phyloP scores from a whole-genome alignment of 2,888 invertebrate genomes.

The Eristalis arbustorum region DNA sequence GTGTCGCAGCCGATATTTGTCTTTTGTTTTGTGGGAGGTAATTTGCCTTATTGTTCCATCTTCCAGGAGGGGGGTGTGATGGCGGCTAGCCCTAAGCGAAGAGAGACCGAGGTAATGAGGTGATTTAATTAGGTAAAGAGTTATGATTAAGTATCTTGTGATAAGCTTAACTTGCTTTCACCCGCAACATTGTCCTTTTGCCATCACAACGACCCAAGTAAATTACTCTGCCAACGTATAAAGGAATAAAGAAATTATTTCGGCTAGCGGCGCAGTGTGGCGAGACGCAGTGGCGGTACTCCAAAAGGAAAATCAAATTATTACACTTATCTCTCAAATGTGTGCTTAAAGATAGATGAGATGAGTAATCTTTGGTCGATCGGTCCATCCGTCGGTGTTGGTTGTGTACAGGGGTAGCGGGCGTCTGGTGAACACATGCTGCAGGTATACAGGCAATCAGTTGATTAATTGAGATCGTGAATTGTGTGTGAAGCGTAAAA shows the following conservation, averaged over 20 bases:
- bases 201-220: not conserved
- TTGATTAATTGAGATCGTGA: conserved; percentile 27
- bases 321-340: conserved; percentile 63
- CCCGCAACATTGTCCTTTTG: not conserved
- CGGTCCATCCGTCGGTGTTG: not conserved
- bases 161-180: not conserved
- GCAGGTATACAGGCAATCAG: conserved; percentile 57
- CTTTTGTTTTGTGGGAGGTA: conserved; percentile 7
- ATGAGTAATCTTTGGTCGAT: not conserved
- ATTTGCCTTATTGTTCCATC: conserved; percentile 12
- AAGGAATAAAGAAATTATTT: not conserved
- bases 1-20: conserved; percentile 4
- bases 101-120: not conserved
- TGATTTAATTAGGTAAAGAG: not conserved
- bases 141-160: not conserved
- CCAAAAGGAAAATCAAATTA: conserved; percentile 55
- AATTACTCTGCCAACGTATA: not conserved
- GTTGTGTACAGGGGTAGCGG: conserved; percentile 12
- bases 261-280: not conserved
- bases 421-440: conserved; percentile 51
- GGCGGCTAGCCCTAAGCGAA: not conserved
- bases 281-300: conserved; percentile 32
- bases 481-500: conserved; percentile 1
- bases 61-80: not conserved
- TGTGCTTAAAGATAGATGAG: conserved; percentile 36